Base-by-base conservation (phyloP, 2,888 invertebrate species). In the Eupithecia exiguata region DNA sequence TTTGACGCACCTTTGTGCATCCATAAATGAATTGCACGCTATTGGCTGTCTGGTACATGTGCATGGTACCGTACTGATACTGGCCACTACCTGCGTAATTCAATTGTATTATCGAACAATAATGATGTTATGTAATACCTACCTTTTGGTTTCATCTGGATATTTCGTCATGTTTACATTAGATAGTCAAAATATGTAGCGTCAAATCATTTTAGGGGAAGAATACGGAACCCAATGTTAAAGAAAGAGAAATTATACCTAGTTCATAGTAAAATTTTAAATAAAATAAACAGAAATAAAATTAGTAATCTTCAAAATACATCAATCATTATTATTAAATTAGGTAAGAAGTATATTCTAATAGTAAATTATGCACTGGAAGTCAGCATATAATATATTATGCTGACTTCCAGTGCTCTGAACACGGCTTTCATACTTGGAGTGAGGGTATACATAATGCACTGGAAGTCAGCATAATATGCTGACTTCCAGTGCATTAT, bases 1-100 rank as follows among this genome's bases (percentile, higher is more conserved):
- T 5, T 71, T 68, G 70, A 72, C 74, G 73, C 77, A 71, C 77
- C 75, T 75, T 71, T 73, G 69, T 69, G 69, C 75, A 75, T 72
- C 72, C 69, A 65, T 71, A 71, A 67, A 73, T 62, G 71, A 69
- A 62, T 71, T 74, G 61, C 69, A 66, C 35, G 58, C 69, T 40
- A 62, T 62, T 53, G 72, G 40, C 25, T 25, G 58, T 12, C 58
- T 14, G 58, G 49, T 53, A 53, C 21, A 53, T 53, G 21, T 4
- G 53, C 10, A 49, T 21, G 40, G 65, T 40, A 18, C 36, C 18
- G 65, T 40, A 18, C 36, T 10, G 63, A 35, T 68, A 68, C 38
- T 67, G 62, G 38, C 66, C 49, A 66, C 46, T 74, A 69, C 66
- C 62, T 69, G 65, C 65, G 69, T 69, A 46, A 25, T 58, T 68